A percentile compares a stretch with the other conserved stretches of the same genome.
Evolutionary conservation across 2,113 vertebrate genomes (phyloP).

Genomic region (Ptychochromis oligacanthus): DNA sequence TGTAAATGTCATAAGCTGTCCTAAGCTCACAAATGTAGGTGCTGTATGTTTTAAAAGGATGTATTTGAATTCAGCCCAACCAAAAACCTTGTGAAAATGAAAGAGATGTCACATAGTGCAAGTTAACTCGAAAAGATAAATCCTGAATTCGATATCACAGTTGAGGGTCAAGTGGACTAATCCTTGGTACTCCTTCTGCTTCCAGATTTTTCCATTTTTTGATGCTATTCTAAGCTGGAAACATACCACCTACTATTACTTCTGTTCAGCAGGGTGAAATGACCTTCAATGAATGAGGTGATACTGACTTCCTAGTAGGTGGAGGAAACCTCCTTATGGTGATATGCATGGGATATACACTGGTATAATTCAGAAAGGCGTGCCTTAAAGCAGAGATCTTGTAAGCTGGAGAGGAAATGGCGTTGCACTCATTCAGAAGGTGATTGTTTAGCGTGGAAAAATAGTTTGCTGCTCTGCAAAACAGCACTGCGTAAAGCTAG

Average conservation of each 20-base stretch:
- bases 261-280: not conserved
- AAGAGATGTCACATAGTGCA: not conserved
- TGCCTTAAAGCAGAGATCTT: too few relatives aligned
- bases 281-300: not conserved
- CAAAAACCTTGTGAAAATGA: not conserved
- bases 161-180: not conserved
- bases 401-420: too few relatives aligned
- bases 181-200: not conserved
- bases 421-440: too few relatives aligned
- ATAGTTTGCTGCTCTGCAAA: too few relatives aligned
- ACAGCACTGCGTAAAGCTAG: too few relatives aligned
- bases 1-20: too few relatives aligned
- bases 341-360: not conserved
- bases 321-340: not conserved
- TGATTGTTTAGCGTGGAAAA: too few relatives aligned
- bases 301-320: rapidly evolving
- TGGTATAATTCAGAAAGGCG: too few relatives aligned
- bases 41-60: too few relatives aligned
- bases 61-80: too few relatives aligned
- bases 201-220: not conserved
- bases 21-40: too few relatives aligned
- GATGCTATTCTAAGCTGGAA: not conserved
- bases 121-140: not conserved
- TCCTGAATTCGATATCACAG: not conserved
- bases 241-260: not conserved